phyloP scores from a whole-genome alignment of 64 coral and sea anemone species.

The Anthopleura sola region DNA sequence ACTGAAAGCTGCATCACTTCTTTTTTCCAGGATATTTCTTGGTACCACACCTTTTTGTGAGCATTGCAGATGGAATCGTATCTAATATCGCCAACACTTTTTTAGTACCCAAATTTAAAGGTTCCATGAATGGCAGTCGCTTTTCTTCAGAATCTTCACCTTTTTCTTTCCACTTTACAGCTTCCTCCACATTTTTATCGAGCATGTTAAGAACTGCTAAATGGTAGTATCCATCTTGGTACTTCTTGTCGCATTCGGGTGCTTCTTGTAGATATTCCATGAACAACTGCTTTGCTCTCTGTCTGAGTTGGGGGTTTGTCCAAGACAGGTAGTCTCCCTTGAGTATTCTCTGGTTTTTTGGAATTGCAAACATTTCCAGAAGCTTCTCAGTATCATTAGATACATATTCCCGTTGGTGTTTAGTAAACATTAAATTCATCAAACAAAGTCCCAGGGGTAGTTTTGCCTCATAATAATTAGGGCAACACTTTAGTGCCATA shows the following conservation, averaged over 20 bases:
- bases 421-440: neutral
- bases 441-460: conserved; percentile 52
- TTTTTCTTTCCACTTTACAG: conserved; percentile 27
- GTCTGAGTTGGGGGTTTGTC: neutral
- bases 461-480: conserved; percentile 55
- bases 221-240: conserved; percentile 70
- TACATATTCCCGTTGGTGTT: neutral
- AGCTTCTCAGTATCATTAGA: neutral
- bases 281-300: conserved; percentile 4
- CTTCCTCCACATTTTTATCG: conserved; percentile 4
- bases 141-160: conserved; percentile 72
- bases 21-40: too few species aligned
- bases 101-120: conserved; percentile 38
- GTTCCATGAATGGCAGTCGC: conserved; percentile 66
- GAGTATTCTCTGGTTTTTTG: conserved; percentile 24
- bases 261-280: conserved; percentile 63
- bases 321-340: conserved; percentile 3
- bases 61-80: neutral
- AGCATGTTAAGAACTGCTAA: conserved; percentile 21
- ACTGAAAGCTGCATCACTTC: too few species aligned
- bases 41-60: too few species aligned
- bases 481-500: conserved; percentile 49
- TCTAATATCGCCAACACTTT: neutral
- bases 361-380: conserved; percentile 7
- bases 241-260: conserved; percentile 63